Percentiles rank a stretch among this genome's conserved stretches.
phyloP scores from a whole-genome alignment of 2,888 invertebrate species.

The Pyrrhosoma nymphula region DNA sequence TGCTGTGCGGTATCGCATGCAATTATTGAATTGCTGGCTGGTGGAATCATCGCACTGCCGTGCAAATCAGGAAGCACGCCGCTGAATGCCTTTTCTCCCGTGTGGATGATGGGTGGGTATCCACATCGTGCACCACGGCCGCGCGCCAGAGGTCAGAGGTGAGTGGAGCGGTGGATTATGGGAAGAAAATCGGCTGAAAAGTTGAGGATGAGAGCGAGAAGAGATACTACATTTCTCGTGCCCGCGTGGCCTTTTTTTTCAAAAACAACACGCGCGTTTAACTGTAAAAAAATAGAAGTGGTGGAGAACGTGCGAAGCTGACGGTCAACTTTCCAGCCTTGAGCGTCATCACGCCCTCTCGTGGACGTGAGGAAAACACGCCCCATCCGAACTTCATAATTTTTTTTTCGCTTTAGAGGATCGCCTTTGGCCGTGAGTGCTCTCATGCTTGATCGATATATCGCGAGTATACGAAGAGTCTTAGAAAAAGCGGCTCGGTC shows the following conservation, averaged over 20 bases:
- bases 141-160: constrained; percentile 31
- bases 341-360: neutral
- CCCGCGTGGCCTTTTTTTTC: neutral
- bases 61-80: constrained; percentile 20
- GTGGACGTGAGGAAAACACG: neutral
- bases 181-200: neutral
- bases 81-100: too few species aligned
- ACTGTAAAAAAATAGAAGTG: neutral
- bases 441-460: neutral
- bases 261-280: neutral
- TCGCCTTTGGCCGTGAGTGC: neutral
- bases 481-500: too few species aligned
- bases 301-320: neutral
- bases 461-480: neutral
- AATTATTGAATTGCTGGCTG: too few species aligned
- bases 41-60: neutral
- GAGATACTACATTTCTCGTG: neutral
- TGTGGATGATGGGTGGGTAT: too few species aligned
- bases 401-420: neutral
- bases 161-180: constrained; percentile 56
- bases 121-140: neutral
- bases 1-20: too few species aligned
- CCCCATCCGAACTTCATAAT: neutral
- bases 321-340: neutral
- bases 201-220: neutral